phyloP scores from a whole-genome alignment of 2,113 vertebrate genomes.

The Varanus komodoensis region DNA sequence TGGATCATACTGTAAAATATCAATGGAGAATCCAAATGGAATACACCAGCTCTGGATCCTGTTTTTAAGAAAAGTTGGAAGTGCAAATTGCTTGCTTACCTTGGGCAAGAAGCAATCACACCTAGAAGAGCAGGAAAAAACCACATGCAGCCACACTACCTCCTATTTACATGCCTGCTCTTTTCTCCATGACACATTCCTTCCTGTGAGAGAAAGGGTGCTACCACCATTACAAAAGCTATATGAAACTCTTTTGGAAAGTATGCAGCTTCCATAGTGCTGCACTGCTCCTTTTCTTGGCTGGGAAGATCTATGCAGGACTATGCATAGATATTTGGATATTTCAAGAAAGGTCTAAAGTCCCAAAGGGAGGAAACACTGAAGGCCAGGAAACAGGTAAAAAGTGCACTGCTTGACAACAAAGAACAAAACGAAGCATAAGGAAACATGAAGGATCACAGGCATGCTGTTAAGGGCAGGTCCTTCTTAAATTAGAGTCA shows the following conservation, averaged over 20 bases:
- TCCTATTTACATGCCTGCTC: background rate
- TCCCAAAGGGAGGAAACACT: background rate
- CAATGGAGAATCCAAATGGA: background rate
- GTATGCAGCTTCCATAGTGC: background rate
- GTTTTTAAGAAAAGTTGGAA: background rate
- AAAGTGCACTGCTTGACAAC: background rate
- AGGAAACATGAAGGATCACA: background rate
- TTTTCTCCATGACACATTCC: background rate
- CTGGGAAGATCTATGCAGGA: background rate
- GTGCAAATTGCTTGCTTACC: background rate
- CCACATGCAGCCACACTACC: background rate
- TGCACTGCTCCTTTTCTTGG: background rate
- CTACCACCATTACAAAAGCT: no score
- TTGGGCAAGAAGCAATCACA: background rate
- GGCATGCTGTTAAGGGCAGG: accelerated
- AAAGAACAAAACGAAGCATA: background rate
- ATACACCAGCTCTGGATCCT: background rate
- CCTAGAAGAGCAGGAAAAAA: background rate
- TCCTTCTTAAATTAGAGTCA: background rate
- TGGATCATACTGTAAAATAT: background rate
- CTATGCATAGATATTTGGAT: background rate
- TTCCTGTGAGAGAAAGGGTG: background rate
- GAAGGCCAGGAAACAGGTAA: background rate
- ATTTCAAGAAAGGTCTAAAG: background rate
- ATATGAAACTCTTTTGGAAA: no score